Base-by-base conservation (phyloP, 1,140 invertebrate genomes). In the Aleiodes sp. region DNA sequence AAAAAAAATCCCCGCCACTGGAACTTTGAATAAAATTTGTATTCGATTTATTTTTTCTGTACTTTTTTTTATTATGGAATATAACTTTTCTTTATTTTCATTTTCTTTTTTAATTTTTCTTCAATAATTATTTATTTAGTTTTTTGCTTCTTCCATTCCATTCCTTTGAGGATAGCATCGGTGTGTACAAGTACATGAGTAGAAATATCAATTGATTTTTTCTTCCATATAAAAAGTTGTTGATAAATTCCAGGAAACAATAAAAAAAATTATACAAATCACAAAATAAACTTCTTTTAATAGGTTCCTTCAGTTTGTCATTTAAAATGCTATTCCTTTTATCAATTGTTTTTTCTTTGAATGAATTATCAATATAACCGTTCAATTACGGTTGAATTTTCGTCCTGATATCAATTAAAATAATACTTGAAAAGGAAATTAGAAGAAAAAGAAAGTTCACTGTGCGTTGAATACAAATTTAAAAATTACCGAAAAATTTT, bases 31-130 rank as follows among this genome's bases (percentile, higher is more conserved):
- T 61, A n/a, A 62, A 35, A 19, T 73, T 68, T 73, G 68, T 72
- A 67, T 52, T 83, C 78, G n/a, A n/a, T n/a, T n/a, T n/a, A n/a
- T n/a, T n/a, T n/a, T n/a, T n/a, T n/a, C n/a, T n/a, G n/a, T n/a
- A 85, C 69, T 83, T 84, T 46, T 84, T 82, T 56, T 31, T 16
- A 65, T 37, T 37, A 33, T 59, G 46, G 52, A 24, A 57, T 57
- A 56, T 16, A 21, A 29, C 1, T 4, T 59, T 59, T 29, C 28
- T 59, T n/a, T 14, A 59, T 59, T 29, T n/a, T 31, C 12, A 29
- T 28, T 16, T 59, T 4, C 2, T 28, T 59, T 59, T 14, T 0
- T 31, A 0, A n/a, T 31, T 31, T 26, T 24, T 31, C 10, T 33
- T 33, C 7, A 33, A 33, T 0, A 33, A 33, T 33, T 33, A 6